Conservation (phyloP, 2,888 invertebrate genomes). For the Apodemia zela region DNA sequence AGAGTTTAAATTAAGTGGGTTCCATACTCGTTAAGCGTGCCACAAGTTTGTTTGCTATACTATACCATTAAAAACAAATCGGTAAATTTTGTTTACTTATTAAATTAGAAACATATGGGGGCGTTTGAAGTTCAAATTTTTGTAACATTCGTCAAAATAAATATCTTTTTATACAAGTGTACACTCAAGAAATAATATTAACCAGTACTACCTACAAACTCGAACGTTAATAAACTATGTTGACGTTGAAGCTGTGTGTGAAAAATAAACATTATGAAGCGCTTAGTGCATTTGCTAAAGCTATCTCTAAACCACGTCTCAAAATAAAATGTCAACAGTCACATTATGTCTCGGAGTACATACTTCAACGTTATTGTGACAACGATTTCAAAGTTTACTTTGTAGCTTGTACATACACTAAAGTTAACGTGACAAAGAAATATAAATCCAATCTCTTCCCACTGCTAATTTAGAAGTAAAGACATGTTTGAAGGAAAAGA, state of each 20-base stretch:
- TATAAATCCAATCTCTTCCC: background rate
- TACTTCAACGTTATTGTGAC: constrained; percentile 42
- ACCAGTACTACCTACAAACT: constrained; percentile 45
- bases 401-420: background rate
- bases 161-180: constrained; percentile 32
- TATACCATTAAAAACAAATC: no score
- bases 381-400: constrained; percentile 9
- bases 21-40: no score
- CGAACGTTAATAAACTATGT: constrained; percentile 57
- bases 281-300: constrained; percentile 71
- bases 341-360: constrained; percentile 58
- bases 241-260: constrained; percentile 58
- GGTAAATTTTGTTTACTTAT: constrained; percentile 33
- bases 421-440: background rate
- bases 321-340: constrained; percentile 68
- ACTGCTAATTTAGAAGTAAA: background rate
- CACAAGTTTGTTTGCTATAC: no score
- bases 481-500: background rate
- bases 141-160: constrained; percentile 17
- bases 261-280: constrained; percentile 62
- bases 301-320: constrained; percentile 62
- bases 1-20: no score
- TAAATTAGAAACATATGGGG: background rate
- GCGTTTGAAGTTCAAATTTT: background rate
- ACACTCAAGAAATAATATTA: constrained; percentile 41